These are phyloP conservation scores for Meteorus colon DNA, from an alignment of 2,888 invertebrate species.

Conservation along the genomic window DNA sequence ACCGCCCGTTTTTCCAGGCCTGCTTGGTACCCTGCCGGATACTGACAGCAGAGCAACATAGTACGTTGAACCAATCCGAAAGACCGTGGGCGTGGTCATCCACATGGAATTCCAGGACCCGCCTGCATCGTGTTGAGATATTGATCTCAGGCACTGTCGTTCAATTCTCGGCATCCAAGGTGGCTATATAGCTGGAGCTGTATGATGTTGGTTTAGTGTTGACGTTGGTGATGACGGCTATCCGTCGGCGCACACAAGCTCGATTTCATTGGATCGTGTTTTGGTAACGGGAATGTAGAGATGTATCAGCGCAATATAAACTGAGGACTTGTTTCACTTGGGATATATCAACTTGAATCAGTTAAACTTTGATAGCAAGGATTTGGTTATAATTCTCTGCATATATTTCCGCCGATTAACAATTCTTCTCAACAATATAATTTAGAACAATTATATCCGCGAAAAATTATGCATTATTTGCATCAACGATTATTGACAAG, in stretches of 20 bases:
- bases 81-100: conserved; percentile 47
- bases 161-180: conserved; percentile 43
- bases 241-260: conserved; percentile 56
- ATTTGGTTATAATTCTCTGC: background rate
- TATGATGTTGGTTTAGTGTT: conserved; percentile 59
- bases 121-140: conserved; percentile 64
- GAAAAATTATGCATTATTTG: too few species aligned
- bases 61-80: conserved; percentile 47
- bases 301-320: conserved; percentile 24
- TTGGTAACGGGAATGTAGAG: conserved; percentile 18
- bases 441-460: background rate
- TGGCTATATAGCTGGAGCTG: conserved; percentile 55
- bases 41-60: conserved; percentile 27
- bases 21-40: conserved; percentile 41
- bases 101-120: conserved; percentile 44
- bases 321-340: conserved; percentile 15
- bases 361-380: background rate
- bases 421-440: background rate
- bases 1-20: conserved; percentile 48
- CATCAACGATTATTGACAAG: too few species aligned
- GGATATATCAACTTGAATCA: conserved; percentile 6
- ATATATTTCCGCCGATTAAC: background rate
- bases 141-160: conserved; percentile 65
- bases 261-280: conserved; percentile 39
- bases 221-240: conserved; percentile 67